Conservation (phyloP, 2,888 invertebrate species). For the Volucella bombylans region DNA sequence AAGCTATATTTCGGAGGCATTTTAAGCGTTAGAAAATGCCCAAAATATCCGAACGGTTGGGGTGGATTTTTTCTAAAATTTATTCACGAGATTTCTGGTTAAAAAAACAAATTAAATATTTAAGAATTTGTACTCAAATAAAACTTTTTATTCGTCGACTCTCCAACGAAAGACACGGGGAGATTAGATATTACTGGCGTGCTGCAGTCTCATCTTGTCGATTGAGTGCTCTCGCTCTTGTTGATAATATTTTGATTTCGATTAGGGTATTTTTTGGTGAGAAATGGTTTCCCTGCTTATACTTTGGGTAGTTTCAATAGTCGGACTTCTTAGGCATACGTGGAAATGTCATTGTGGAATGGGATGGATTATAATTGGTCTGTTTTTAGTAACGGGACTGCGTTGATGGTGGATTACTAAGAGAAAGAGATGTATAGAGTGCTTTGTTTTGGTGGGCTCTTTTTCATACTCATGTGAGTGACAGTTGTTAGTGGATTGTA, state of each 20-base stretch:
- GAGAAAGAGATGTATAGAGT: slow-evolving; percentile 4
- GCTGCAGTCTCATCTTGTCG: slow-evolving; percentile 65
- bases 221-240: slow-evolving; percentile 55
- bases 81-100: slow-evolving; percentile 48
- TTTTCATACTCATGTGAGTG: slow-evolving; percentile 33
- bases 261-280: neutral
- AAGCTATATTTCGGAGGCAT: slow-evolving; percentile 65
- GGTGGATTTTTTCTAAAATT: slow-evolving; percentile 21
- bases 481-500: slow-evolving; percentile 18
- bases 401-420: slow-evolving; percentile 20
- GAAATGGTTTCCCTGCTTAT: slow-evolving; percentile 21
- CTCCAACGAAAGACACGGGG: slow-evolving; percentile 60
- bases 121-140: slow-evolving; percentile 45
- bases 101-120: neutral
- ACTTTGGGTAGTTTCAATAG: neutral
- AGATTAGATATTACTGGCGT: slow-evolving; percentile 64
- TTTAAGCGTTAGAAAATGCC: slow-evolving; percentile 47
- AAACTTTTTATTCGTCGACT: slow-evolving; percentile 55
- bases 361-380: slow-evolving; percentile 1
- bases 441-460: slow-evolving; percentile 63
- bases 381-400: slow-evolving; percentile 12
- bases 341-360: slow-evolving; percentile 4
- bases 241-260: slow-evolving; percentile 66
- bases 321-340: slow-evolving; percentile 7
- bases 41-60: slow-evolving; percentile 52